These are phyloP conservation scores for Pseudochirops corinnae DNA, from an alignment of 2,797 vertebrate species.

Conservation along the genomic window DNA sequence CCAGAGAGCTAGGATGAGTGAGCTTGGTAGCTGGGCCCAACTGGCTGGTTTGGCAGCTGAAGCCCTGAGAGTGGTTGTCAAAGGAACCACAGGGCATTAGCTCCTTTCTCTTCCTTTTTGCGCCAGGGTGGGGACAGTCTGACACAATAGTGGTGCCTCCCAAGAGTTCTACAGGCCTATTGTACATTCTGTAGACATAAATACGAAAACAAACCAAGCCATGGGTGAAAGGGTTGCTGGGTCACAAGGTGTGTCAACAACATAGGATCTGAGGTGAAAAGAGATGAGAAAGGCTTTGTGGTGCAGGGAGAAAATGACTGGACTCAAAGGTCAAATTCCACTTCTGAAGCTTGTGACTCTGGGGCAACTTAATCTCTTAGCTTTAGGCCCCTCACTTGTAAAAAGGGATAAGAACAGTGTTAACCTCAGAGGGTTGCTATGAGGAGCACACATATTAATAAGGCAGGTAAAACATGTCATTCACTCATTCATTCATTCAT, in stretches of 20 bases:
- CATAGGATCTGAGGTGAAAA: neutral
- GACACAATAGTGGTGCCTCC: neutral
- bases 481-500: neutral
- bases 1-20: neutral
- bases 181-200: neutral
- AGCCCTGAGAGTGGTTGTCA: neutral
- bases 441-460: neutral
- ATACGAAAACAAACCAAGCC: neutral
- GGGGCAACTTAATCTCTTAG: neutral
- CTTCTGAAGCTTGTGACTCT: neutral
- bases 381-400: neutral
- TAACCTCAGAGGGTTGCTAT: neutral
- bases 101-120: neutral
- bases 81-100: neutral
- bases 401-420: neutral
- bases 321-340: neutral
- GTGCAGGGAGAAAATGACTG: neutral
- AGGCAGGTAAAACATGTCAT: neutral
- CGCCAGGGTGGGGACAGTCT: neutral
- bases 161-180: neutral
- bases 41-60: neutral
- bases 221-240: neutral
- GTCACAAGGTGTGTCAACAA: neutral
- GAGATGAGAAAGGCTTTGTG: neutral
- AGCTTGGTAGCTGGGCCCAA: neutral